Conservation (phyloP, 2,797 vertebrate genomes). For the Spinus pinus region DNA sequence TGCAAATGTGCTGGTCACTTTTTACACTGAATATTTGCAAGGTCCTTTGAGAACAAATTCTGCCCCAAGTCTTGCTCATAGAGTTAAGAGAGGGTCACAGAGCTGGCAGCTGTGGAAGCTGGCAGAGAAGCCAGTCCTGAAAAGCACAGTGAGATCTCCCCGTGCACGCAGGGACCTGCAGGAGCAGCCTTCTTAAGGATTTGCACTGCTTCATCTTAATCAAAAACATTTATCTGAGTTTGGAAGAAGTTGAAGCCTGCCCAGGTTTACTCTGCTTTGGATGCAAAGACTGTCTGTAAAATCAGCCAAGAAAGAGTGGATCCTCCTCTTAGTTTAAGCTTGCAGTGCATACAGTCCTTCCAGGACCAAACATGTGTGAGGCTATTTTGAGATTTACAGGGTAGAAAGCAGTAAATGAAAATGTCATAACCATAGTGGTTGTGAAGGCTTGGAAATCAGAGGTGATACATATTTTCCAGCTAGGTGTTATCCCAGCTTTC, state of each 20-base stretch:
- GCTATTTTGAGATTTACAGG: neutral
- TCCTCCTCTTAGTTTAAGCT: neutral
- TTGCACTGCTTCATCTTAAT: neutral
- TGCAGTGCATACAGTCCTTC: neutral
- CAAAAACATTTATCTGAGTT: neutral
- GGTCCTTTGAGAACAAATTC: neutral
- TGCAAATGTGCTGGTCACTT: neutral
- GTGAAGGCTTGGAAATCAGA: neutral
- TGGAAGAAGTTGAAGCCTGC: neutral
- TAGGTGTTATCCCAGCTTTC: neutral
- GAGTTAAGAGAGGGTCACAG: neutral
- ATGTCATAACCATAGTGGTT: neutral
- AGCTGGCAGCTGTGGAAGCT: neutral
- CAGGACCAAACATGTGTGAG: neutral
- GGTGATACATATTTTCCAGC: neutral
- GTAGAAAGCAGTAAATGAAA: neutral
- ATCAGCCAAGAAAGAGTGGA: neutral
- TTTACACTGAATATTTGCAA: neutral
- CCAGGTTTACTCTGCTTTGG: neutral
- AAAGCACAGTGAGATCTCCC: neutral
- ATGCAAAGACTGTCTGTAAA: neutral
- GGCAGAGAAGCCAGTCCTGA: neutral
- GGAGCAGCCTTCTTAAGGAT: neutral
- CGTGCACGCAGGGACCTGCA: neutral
- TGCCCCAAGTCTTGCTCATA: neutral